phyloP scores from a whole-genome alignment of 1,140 invertebrate genomes.

The Heterodera carotae region DNA sequence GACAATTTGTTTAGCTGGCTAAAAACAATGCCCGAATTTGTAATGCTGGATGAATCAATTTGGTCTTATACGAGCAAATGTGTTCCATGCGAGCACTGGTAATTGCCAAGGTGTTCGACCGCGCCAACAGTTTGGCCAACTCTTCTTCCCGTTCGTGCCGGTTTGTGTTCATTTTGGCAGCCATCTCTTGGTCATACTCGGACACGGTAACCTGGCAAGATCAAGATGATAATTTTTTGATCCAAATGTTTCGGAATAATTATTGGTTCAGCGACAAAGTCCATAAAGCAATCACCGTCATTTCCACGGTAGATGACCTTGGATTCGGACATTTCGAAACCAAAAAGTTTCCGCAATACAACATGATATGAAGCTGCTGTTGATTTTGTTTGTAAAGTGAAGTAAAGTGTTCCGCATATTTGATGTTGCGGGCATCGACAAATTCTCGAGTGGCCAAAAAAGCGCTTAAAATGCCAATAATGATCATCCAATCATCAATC shows the following conservation, averaged over 20 bases:
- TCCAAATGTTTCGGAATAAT: no score
- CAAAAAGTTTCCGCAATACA: constrained; percentile 42
- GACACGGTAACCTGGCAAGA: constrained; percentile 29
- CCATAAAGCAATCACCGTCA: constrained; percentile 23
- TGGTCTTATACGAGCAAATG: constrained; percentile 42
- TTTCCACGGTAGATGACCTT: constrained; percentile 20
- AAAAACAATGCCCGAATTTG: background rate
- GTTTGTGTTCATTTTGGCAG: constrained; percentile 46
- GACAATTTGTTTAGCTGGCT: constrained; percentile 21
- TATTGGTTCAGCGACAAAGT: background rate
- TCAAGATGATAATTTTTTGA: background rate
- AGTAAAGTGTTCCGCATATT: constrained; percentile 40
- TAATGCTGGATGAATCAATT: no score
- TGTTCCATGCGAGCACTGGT: constrained; percentile 42
- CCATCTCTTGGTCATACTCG: constrained; percentile 38
- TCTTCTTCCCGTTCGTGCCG: constrained; percentile 45
- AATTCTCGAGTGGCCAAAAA: constrained; percentile 43
- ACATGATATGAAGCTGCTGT: constrained; percentile 25
- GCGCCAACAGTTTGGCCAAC: constrained; percentile 34
- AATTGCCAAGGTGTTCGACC: constrained; percentile 37
- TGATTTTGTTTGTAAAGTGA: constrained; percentile 30
- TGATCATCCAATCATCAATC: constrained; percentile 1
- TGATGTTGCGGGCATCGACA: constrained; percentile 35
- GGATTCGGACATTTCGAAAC: constrained; percentile 31
- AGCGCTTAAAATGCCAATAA: constrained; percentile 32